These are phyloP conservation scores for Pomatorhinus ruficollis DNA, from an alignment of 2,113 vertebrate species.

Conservation along the genomic window DNA sequence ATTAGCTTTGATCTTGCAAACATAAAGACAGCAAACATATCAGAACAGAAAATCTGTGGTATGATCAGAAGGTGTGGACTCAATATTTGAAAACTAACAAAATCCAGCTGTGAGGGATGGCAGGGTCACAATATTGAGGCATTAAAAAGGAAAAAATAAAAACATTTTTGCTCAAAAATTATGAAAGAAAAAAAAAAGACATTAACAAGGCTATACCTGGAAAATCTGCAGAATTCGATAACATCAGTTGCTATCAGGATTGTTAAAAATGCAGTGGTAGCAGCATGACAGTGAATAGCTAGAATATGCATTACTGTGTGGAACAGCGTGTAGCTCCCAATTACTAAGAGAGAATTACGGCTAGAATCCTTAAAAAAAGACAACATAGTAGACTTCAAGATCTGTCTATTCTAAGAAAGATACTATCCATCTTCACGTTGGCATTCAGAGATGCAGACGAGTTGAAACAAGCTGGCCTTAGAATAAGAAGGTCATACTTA, in stretches of 20 bases:
- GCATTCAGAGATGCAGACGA: conserved; percentile 23
- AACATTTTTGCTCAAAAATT: not conserved
- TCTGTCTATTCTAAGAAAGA: conserved; percentile 29
- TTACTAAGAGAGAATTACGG: conserved; percentile 27
- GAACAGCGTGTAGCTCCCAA: conserved; percentile 12
- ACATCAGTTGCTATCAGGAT: conserved; percentile 6
- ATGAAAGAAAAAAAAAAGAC: not conserved
- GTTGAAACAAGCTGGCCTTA: conserved; percentile 39
- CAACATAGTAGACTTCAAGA: conserved; percentile 34
- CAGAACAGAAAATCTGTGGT: conserved; percentile 20
- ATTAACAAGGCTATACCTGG: not conserved
- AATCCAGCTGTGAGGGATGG: conserved; percentile 24
- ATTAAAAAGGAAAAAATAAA: conserved; percentile 37
- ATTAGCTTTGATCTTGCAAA: conserved; percentile 48
- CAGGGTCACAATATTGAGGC: conserved; percentile 16
- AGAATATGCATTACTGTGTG: not conserved
- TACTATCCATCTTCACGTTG: not conserved
- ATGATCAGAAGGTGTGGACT: conserved; percentile 17
- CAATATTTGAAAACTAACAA: conserved; percentile 57
- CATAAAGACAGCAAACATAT: conserved; percentile 26
- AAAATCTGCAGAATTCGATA: conserved; percentile 26
- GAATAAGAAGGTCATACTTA: conserved; percentile 27
- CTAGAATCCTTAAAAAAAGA: not conserved
- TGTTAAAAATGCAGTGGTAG: conserved; percentile 37
- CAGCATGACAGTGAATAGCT: conserved; percentile 11